These are phyloP conservation scores for Ciconia nigra DNA, from an alignment of 2,797 vertebrate species.

Conservation along the genomic window DNA sequence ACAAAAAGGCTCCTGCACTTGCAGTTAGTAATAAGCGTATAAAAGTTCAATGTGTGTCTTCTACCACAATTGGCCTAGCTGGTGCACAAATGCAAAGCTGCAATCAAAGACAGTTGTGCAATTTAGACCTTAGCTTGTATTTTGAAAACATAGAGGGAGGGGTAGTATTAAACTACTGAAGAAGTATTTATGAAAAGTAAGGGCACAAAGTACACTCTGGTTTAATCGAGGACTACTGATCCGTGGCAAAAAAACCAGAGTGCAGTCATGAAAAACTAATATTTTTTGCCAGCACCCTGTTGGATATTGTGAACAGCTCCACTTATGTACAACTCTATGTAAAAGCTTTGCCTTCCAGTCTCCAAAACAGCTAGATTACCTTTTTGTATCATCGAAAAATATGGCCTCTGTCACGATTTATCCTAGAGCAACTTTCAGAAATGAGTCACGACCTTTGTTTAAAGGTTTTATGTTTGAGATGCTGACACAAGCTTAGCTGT, in stretches of 20 bases:
- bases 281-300: not conserved
- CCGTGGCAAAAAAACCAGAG: not conserved
- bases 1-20: not conserved
- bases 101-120: not conserved
- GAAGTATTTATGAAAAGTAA: not conserved
- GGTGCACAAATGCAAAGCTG: not conserved
- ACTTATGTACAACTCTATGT: not conserved
- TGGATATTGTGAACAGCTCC: not conserved
- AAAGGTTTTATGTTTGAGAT: constrained; percentile 12
- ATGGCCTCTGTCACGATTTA: not conserved
- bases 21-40: not conserved
- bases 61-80: not conserved
- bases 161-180: not conserved
- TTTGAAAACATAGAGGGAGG: not conserved
- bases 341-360: not conserved
- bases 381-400: not conserved
- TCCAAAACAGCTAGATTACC: not conserved
- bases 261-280: not conserved
- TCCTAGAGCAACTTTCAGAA: not conserved
- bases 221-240: not conserved
- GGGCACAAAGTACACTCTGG: not conserved
- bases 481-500: not conserved
- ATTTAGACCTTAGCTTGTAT: not conserved
- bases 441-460: not conserved
- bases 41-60: not conserved